These are phyloP conservation scores for Botia almorhae DNA, from an alignment of 2,797 vertebrate species.

Conservation along the genomic window DNA sequence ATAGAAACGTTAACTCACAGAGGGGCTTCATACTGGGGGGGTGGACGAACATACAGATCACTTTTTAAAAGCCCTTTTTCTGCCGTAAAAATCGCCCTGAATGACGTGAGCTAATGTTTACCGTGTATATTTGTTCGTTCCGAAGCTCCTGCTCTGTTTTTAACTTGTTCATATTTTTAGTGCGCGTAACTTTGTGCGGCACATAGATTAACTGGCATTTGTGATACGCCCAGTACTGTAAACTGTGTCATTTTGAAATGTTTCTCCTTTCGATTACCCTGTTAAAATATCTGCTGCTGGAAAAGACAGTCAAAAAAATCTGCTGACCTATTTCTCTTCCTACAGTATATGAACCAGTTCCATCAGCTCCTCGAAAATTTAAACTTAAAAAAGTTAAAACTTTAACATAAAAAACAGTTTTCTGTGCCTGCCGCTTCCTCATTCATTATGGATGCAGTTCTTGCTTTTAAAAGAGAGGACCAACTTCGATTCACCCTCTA, in stretches of 20 bases:
- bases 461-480: constrained; percentile 28
- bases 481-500: background rate
- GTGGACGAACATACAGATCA: constrained; percentile 18
- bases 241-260: constrained; percentile 8
- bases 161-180: background rate
- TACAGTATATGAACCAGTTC: constrained; percentile 37
- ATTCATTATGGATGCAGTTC: constrained; percentile 46
- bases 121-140: background rate
- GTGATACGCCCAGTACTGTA: background rate
- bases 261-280: constrained; percentile 11
- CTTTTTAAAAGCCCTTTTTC: background rate
- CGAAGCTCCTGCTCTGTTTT: background rate
- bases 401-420: constrained; percentile 21
- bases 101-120: background rate
- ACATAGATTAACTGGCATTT: background rate
- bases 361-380: constrained; percentile 26
- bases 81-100: background rate
- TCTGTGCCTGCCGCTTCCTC: constrained; percentile 21
- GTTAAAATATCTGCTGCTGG: constrained; percentile 11
- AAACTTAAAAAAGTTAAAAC: constrained; percentile 15
- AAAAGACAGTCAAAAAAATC: constrained; percentile 18
- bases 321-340: constrained; percentile 30
- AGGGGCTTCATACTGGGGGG: constrained; percentile 11
- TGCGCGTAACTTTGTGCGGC: background rate
- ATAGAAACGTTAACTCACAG: constrained; percentile 37